Percentiles rank a stretch among this genome's conserved stretches.
Evolutionary conservation across 1,140 invertebrate species (phyloP).

Genomic region (Brachionus calyciflorus): DNA sequence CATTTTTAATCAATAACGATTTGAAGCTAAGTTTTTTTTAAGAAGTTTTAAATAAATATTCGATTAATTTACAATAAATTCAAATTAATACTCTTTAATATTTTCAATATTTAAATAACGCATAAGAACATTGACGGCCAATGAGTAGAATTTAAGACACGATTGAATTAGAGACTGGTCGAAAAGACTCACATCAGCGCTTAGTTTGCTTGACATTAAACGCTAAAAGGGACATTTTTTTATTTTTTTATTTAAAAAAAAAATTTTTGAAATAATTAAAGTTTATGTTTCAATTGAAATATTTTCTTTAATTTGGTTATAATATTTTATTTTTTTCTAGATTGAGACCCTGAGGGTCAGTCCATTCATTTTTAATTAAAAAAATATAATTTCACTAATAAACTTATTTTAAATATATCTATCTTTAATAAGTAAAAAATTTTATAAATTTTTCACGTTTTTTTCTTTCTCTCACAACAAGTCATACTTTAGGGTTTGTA

Average conservation of each 20-base stretch:
- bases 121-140: conserved; percentile 73
- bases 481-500: too few relatives aligned
- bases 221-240: conserved; percentile 21
- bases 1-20: conserved; percentile 17
- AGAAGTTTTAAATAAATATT: too few relatives aligned
- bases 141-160: conserved; percentile 79
- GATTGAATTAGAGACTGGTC: conserved; percentile 75
- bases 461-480: too few relatives aligned
- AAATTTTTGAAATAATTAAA: conserved; percentile 63
- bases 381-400: too few relatives aligned
- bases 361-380: not conserved
- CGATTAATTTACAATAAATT: too few relatives aligned
- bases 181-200: conserved; percentile 79
- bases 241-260: conserved; percentile 54
- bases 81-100: conserved; percentile 61
- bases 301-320: too few relatives aligned
- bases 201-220: conserved; percentile 66
- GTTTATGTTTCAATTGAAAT: too few relatives aligned
- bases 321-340: not conserved
- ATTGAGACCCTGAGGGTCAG: not conserved
- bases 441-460: too few relatives aligned
- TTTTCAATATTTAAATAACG: conserved; percentile 63
- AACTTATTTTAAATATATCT: too few relatives aligned
- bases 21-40: too few relatives aligned
- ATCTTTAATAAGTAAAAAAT: too few relatives aligned